Conservation (phyloP, 2,797 vertebrate genomes). For the Ficedula albicollis region DNA sequence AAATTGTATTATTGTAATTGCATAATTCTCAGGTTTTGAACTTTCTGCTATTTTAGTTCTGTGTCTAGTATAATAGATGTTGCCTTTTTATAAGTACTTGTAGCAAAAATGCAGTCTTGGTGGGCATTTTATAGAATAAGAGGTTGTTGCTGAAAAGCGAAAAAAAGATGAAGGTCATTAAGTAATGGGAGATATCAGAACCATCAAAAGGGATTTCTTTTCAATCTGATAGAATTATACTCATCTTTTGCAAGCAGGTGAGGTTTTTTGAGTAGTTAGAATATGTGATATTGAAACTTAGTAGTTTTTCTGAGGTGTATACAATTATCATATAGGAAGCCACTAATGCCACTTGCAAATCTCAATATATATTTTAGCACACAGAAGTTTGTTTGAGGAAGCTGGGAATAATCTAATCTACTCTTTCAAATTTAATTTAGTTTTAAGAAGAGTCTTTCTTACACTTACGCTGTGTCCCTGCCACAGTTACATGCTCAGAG, state of each 20-base stretch:
- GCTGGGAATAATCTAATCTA: conserved; percentile 56
- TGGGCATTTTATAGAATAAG: not conserved
- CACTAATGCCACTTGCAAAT: conserved; percentile 26
- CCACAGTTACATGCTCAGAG: conserved; percentile 10
- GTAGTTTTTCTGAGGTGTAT: not conserved
- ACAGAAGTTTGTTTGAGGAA: conserved; percentile 46
- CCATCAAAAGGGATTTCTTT: not conserved
- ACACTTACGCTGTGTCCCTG: not conserved
- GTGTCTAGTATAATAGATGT: not conserved
- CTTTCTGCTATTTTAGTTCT: not conserved
- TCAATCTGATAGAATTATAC: not conserved
- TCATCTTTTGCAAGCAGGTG: not conserved
- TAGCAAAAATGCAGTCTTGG: not conserved
- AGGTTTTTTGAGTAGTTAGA: not conserved
- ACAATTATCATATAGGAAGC: not conserved
- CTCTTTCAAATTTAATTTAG: conserved; percentile 70
- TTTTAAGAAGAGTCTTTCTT: conserved; percentile 27
- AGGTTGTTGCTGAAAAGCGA: not conserved
- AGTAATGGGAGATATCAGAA: not conserved
- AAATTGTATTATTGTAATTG: not conserved
- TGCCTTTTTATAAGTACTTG: not conserved
- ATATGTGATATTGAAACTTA: not conserved
- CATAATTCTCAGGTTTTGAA: not conserved
- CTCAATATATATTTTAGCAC: conserved; percentile 50
- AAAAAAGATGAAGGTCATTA: not conserved